These are phyloP conservation scores for Podotricha telesiphe DNA, from an alignment of 2,888 invertebrate genomes.

Conservation along the genomic window DNA sequence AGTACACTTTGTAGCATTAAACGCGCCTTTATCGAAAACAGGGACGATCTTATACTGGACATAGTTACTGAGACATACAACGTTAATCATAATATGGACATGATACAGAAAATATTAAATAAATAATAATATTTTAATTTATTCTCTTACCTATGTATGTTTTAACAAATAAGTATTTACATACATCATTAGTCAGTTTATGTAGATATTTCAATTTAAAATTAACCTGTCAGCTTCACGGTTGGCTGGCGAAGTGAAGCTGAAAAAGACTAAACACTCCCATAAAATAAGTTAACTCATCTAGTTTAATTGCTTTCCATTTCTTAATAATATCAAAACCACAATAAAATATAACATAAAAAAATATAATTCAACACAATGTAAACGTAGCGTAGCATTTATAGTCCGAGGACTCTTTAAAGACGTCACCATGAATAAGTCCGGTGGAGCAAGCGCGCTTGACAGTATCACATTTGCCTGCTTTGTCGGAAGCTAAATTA, in stretches of 20 bases:
- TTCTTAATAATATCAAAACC: not conserved
- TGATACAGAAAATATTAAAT: not conserved
- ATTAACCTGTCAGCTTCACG: too few species aligned
- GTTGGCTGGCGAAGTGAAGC: too few species aligned
- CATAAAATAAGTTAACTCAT: not conserved
- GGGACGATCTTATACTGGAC: constrained; percentile 56
- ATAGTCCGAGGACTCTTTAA: constrained; percentile 49
- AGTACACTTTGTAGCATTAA: constrained; percentile 78
- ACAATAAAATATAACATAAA: not conserved
- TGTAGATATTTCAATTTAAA: too few species aligned
- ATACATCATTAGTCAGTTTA: too few species aligned
- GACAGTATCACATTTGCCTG: constrained; percentile 73
- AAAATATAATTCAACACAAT: not conserved
- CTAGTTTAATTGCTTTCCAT: not conserved
- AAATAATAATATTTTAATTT: not conserved
- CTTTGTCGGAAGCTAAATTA: constrained; percentile 69
- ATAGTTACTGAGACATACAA: constrained; percentile 48
- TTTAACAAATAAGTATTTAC: too few species aligned
- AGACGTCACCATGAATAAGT: constrained; percentile 72
- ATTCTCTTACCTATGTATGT: too few species aligned
- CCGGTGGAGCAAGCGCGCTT: constrained; percentile 66
- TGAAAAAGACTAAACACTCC: too few species aligned
- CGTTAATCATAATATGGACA: constrained; percentile 44
- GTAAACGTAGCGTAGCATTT: constrained; percentile 8
- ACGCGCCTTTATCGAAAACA: constrained; percentile 66